Evolutionary conservation across 2,113 vertebrate genomes (phyloP), one percentile per base, ranked within the genome.

Genomic region (Muscicapa adusta): DNA sequence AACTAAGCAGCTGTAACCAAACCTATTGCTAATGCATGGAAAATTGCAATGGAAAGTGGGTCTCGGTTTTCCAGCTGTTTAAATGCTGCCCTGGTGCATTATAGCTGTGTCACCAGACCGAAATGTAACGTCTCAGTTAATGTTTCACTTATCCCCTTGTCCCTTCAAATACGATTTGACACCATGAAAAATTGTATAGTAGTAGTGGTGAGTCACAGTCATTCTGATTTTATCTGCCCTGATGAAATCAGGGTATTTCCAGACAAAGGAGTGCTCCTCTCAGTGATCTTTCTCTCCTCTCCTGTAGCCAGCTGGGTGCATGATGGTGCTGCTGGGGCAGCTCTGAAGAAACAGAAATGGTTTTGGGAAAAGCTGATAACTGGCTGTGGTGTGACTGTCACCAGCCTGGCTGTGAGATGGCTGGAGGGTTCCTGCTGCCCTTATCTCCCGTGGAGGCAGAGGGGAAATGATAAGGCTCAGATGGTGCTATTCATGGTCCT

Each of bases 231-330:
- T 24, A 65, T 17, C 45, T 54, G 56, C 42, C 36, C 2, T n/a
- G 61, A 40, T 53, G 57, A 72, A 71, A 87, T 74, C 20, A 23
- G 48, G 18, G 18, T 54, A 43, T n/a, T 34, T 45, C 18, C 3
- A 2, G 58, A n/a, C 34, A 61, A 29, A 43, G 54, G 25, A 18
- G 4, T 8, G 54, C 24, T 33, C 78, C 36, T 76, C n/a, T 40
- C 74, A 2, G 0, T 12, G 34, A 45, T n/a, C 43, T 38, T 50
- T 47, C 38, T 38, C 14, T 36, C 29, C 9, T 57, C 5, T 33
- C 31, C n/a, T 10, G 28, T 1, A 29, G 45, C 18, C 4, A 1
- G 31, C 1, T 1, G 1, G 50, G 18, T 45, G 38, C 18, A 7
- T 34, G 65, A 28, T 1, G 15, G 36, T 29, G 14, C 54, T 24